Evolutionary conservation across 2,888 invertebrate species (phyloP).

Genomic region (Vandiemenella viatica): DNA sequence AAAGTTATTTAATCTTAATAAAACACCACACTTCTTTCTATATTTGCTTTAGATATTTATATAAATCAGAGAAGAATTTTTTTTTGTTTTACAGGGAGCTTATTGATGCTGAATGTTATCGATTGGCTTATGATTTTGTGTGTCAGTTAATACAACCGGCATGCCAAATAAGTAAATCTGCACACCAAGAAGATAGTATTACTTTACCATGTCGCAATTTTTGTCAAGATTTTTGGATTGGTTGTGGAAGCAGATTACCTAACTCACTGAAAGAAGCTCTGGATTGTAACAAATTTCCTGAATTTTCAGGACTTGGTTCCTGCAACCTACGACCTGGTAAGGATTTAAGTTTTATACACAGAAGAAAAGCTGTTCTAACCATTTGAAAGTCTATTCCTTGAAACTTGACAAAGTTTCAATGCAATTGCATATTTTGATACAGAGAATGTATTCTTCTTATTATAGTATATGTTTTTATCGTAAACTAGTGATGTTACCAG

Average conservation of each 20-base stretch:
- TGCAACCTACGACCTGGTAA: constrained; percentile 65
- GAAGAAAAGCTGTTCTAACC: too few species aligned
- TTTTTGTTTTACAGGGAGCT: constrained; percentile 45
- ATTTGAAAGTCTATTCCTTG: too few species aligned
- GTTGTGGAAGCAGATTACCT: constrained; percentile 63
- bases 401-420: too few species aligned
- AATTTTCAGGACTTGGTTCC: constrained; percentile 55
- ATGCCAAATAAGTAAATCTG: constrained; percentile 33
- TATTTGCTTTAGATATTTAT: too few species aligned
- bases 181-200: constrained; percentile 35
- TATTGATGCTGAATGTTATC: constrained; percentile 82
- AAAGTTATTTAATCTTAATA: too few species aligned
- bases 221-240: constrained; percentile 68
- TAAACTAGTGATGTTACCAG: too few species aligned
- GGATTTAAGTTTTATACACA: constrained; percentile 1
- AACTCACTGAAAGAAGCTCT: constrained; percentile 53
- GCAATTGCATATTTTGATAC: too few species aligned
- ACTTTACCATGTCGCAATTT: constrained; percentile 66
- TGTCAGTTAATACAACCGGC: constrained; percentile 75
- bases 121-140: constrained; percentile 75
- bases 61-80: too few species aligned
- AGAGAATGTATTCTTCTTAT: too few species aligned
- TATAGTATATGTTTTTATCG: too few species aligned
- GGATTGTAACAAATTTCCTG: constrained; percentile 66
- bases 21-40: too few species aligned